Base-by-base conservation (phyloP, 1,140 invertebrate genomes). In the Drosophila burlai region DNA sequence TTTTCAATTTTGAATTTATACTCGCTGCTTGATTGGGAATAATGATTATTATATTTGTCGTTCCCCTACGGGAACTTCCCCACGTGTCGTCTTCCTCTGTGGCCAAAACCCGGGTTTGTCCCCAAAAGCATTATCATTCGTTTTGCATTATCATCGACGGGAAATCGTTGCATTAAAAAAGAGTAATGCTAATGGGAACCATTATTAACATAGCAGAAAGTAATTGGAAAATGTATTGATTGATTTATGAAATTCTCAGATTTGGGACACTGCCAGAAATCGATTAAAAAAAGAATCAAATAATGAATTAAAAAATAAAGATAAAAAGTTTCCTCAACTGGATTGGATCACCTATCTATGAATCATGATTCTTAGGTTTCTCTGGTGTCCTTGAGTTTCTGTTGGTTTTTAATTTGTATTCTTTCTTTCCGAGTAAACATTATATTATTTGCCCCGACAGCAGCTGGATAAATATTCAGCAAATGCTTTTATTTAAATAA, bases 1-100 rank as follows among this genome's bases (percentile, higher is more conserved):
- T 69, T 84, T 78, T 85, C 54, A 61, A 80, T 75, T 63, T 61
- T 62, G 24, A 57, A 76, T 57, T 29, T 42, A 47, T 60, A 16
- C 55, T 52, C 13, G 24, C 38, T 11, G 29, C 38, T 11, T 72
- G 38, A 61, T 72, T 72, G 69, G 69, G 38, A 45, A 50, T 52
- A 61, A 43, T 52, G 50, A 74, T 74, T 61, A 73, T 46, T 47
- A 34, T 29, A 40, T 21, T 57, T 15, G 21, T 57, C 21, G 36
- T 40, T 31, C 15, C 31, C 31, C 34, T 11, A 31, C n/a, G 36
- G 16, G 11, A 64, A 43, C 38, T 24, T 24, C 16, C 13, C 15
- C 43, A 21, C 21, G 42, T 15, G 7, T 26, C 11, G n/a, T 54
- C 18, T 15, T 36, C 26, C 18, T 59, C 15, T 16, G 21, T 1